These are phyloP conservation scores for Cephus rjabovi DNA, from an alignment of 2,888 invertebrate species.

Conservation along the genomic window DNA sequence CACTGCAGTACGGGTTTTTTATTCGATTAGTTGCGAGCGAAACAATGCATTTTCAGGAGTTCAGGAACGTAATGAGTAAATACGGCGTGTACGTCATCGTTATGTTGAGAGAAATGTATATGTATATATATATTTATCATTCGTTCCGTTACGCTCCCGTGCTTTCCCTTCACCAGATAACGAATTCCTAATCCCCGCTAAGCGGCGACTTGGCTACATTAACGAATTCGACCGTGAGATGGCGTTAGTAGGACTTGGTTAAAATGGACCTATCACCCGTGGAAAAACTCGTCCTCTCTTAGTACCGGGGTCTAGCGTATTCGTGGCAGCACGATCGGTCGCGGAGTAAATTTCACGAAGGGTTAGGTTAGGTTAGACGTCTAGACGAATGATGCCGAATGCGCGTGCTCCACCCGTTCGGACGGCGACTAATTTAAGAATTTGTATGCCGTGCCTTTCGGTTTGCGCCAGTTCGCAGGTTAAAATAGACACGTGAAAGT, in stretches of 20 bases:
- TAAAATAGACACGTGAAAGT: constrained; percentile 64
- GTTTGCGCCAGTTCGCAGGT: constrained; percentile 62
- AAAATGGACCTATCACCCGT: neutral
- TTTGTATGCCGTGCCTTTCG: constrained; percentile 54
- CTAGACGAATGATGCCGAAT: constrained; percentile 8
- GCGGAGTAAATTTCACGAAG: neutral
- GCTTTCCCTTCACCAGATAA: neutral
- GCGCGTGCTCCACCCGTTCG: constrained; percentile 20
- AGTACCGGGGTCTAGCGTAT: neutral
- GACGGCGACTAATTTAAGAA: constrained; percentile 62
- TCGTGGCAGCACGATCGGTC: neutral
- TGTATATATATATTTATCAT: too few species aligned
- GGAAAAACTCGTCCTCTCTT: neutral
- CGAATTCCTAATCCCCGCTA: neutral
- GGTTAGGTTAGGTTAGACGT: constrained; percentile 11
- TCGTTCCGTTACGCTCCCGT: neutral
- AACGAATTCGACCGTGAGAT: neutral
- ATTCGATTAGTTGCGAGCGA: neutral
- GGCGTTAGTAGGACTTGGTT: neutral
- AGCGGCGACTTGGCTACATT: neutral
- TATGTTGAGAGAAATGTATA: neutral
- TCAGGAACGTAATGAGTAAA: neutral
- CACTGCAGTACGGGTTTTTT: neutral
- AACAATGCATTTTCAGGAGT: neutral
- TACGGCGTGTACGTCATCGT: neutral